phyloP scores from a whole-genome alignment of 2,113 vertebrate species.

The Paralichthys olivaceus region DNA sequence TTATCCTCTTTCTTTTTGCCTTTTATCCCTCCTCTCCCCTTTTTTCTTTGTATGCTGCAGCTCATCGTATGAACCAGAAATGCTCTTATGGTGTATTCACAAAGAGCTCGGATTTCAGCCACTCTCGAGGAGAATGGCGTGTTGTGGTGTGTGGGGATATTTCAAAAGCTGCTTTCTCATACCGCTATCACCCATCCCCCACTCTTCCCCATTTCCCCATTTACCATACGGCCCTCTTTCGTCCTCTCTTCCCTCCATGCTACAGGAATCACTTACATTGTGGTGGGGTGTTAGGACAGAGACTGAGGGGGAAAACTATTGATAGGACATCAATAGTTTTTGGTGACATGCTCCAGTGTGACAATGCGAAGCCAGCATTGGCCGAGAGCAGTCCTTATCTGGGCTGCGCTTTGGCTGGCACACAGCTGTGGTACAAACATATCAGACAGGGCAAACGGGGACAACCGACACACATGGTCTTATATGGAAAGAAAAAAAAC shows the following conservation, averaged over 20 bases:
- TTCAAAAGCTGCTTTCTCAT: constrained; percentile 61
- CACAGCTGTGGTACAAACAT: constrained; percentile 25
- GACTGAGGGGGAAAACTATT: constrained; percentile 28
- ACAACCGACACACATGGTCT: constrained; percentile 26
- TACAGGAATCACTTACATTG: constrained; percentile 14
- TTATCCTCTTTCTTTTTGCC: constrained; percentile 35
- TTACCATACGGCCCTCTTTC: constrained; percentile 8
- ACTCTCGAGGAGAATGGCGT: constrained; percentile 55
- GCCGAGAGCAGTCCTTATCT: constrained; percentile 8
- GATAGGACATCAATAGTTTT: constrained; percentile 52
- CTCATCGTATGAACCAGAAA: constrained; percentile 62
- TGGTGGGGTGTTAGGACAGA: constrained; percentile 23
- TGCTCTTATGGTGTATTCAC: constrained; percentile 63
- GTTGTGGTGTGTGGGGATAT: constrained; percentile 33
- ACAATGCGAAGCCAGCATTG: constrained; percentile 26
- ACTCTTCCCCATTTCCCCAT: constrained; percentile 7
- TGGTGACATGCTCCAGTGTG: constrained; percentile 29
- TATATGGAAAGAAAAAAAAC: constrained; percentile 22
- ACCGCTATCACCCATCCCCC: constrained; percentile 32
- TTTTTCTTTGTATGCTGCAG: constrained; percentile 52
- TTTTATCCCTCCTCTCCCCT: constrained; percentile 43
- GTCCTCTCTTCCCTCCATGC: constrained; percentile 16
- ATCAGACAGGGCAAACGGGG: constrained; percentile 38
- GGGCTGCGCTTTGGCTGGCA: constrained; percentile 26
- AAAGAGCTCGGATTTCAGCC: constrained; percentile 70